Conservation (phyloP, 2,888 invertebrate genomes). For the Pelosia muscerda region DNA sequence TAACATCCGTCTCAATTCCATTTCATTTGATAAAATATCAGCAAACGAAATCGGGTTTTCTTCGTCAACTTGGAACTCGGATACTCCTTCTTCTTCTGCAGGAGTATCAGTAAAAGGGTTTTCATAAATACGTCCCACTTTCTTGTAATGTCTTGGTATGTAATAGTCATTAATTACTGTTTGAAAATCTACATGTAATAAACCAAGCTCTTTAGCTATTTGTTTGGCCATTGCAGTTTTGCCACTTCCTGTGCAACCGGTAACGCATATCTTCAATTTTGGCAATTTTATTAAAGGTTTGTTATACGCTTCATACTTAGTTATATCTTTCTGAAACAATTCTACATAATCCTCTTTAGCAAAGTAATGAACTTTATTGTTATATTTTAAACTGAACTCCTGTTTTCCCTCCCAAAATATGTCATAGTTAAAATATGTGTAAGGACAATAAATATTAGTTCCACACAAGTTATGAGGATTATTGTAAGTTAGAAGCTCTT, state of each 20-base stretch:
- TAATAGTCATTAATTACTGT: slow-evolving; percentile 69
- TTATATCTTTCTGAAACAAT: slow-evolving; percentile 82
- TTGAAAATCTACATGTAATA: slow-evolving; percentile 83
- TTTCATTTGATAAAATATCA: slow-evolving; percentile 73
- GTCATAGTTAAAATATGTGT: slow-evolving; percentile 83
- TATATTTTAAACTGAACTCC: slow-evolving; percentile 81
- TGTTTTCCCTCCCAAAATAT: slow-evolving; percentile 88
- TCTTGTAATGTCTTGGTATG: slow-evolving; percentile 77
- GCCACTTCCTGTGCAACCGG: slow-evolving; percentile 86
- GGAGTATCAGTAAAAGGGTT: slow-evolving; percentile 70
- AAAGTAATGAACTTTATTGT: slow-evolving; percentile 85
- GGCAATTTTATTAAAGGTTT: slow-evolving; percentile 79
- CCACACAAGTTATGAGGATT: slow-evolving; percentile 83
- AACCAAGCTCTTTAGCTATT: slow-evolving; percentile 85
- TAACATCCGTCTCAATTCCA: slow-evolving; percentile 70
- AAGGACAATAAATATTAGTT: slow-evolving; percentile 88
- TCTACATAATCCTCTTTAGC: slow-evolving; percentile 80
- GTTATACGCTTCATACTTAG: slow-evolving; percentile 78
- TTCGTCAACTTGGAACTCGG: slow-evolving; percentile 74
- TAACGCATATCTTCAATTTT: slow-evolving; percentile 85
- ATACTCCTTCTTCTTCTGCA: slow-evolving; percentile 69
- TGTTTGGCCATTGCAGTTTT: slow-evolving; percentile 81
- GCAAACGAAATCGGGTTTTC: slow-evolving; percentile 65
- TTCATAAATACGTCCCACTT: slow-evolving; percentile 77
- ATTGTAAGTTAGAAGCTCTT: slow-evolving; percentile 66